phyloP scores from a whole-genome alignment of 2,113 vertebrate species.

The Gallinago media region DNA sequence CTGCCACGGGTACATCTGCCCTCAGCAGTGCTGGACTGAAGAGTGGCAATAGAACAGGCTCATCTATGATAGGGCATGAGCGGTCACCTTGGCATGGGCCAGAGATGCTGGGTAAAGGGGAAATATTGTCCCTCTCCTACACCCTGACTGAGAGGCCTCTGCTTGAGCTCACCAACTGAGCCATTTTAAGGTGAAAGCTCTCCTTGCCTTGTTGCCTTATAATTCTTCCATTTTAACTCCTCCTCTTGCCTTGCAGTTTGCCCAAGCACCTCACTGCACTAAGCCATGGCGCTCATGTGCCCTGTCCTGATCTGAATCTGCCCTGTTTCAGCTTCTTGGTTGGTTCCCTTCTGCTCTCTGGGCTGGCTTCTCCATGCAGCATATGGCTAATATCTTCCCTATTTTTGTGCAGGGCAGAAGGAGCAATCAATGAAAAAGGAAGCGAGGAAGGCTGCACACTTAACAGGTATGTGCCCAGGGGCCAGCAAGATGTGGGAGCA shows the following conservation, averaged over 20 bases:
- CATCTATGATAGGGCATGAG: neutral
- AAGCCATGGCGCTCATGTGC: neutral
- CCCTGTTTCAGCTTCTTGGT: neutral
- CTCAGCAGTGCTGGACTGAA: neutral
- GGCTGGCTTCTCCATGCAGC: neutral
- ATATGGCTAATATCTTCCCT: rapidly evolving
- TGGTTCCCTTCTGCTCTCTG: neutral
- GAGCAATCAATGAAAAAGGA: neutral
- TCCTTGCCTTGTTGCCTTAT: neutral
- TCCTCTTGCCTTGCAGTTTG: neutral
- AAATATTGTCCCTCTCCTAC: neutral
- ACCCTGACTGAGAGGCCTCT: neutral
- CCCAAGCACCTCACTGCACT: rapidly evolving
- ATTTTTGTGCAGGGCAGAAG: constrained; percentile 45
- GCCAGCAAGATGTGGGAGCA: neutral
- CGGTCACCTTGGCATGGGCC: neutral
- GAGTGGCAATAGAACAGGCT: neutral
- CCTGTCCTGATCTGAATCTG: neutral
- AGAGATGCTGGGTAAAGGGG: neutral
- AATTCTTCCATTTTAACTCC: neutral
- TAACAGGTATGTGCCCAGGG: constrained; percentile 72
- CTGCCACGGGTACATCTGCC: neutral
- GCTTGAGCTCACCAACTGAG: neutral
- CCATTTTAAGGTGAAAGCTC: neutral
- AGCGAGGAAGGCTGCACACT: constrained; percentile 67